Percentiles rank a stretch among this genome's conserved stretches.
phyloP scores from a whole-genome alignment of 2,888 invertebrate species.

The Eilema griseolum region DNA sequence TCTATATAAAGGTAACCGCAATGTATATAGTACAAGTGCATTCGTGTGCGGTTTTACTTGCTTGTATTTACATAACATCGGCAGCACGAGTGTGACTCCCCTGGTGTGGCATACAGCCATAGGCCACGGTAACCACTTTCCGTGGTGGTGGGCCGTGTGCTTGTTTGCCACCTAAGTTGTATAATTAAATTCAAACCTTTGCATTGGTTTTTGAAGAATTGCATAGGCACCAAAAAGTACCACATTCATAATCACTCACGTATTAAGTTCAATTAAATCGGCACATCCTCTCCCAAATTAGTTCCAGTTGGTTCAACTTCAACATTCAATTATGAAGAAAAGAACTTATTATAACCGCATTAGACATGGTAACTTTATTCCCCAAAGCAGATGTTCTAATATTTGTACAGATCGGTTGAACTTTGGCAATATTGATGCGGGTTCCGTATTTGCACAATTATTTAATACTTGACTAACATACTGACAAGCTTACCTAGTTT shows the following conservation, averaged over 20 bases:
- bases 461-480: neutral
- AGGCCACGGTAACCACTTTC: too few relatives aligned
- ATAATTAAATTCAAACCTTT: neutral
- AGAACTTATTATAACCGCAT: constrained; percentile 71
- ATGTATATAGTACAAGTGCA: too few relatives aligned
- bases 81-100: too few relatives aligned
- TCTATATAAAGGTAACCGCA: too few relatives aligned
- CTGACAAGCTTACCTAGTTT: neutral
- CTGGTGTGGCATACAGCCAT: too few relatives aligned
- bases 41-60: too few relatives aligned
- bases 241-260: neutral
- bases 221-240: neutral
- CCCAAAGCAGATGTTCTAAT: constrained; percentile 62
- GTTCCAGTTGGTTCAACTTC: constrained; percentile 45
- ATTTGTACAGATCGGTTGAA: constrained; percentile 30
- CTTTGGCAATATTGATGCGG: constrained; percentile 7
- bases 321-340: constrained; percentile 59
- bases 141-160: too few relatives aligned
- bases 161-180: too few relatives aligned
- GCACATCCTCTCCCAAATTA: constrained; percentile 34
- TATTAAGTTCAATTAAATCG: constrained; percentile 13
- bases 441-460: constrained; percentile 32
- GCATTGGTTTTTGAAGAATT: neutral
- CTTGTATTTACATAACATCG: too few relatives aligned
- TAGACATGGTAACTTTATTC: constrained; percentile 68